Percentiles rank a stretch among this genome's conserved stretches.
Evolutionary conservation across 2,113 vertebrate species (phyloP).

Genomic region (Alethe diademata): DNA sequence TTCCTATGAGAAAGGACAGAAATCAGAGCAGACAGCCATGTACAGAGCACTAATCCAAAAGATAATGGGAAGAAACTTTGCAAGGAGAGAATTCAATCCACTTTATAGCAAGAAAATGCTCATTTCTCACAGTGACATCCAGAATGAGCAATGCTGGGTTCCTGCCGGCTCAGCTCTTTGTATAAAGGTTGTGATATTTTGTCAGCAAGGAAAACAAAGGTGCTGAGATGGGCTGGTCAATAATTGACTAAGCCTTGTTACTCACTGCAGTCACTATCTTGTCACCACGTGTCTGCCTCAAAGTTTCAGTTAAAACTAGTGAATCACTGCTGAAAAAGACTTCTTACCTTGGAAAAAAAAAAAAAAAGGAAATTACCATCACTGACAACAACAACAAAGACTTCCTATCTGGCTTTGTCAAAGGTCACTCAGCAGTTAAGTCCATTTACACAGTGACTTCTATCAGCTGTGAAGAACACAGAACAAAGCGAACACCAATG

Average conservation of each 20-base stretch:
- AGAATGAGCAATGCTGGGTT: not conserved
- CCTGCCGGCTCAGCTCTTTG: not conserved
- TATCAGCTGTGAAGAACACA: not conserved
- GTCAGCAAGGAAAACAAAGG: constrained; percentile 44
- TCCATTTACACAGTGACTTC: constrained; percentile 29
- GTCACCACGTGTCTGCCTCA: constrained; percentile 5
- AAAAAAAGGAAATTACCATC: not conserved
- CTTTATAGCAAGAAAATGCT: not conserved
- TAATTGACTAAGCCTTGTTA: constrained; percentile 48
- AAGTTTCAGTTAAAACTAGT: not conserved
- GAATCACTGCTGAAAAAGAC: not conserved
- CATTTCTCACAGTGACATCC: not conserved
- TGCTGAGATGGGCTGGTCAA: constrained; percentile 11
- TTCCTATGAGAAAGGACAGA: not conserved
- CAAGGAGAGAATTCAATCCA: constrained; percentile 11
- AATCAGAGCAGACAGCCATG: constrained; percentile 8
- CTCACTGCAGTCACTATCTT: constrained; percentile 4
- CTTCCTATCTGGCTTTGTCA: not conserved
- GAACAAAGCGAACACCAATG: not conserved
- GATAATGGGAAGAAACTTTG: constrained; percentile 5
- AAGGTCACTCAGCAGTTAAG: constrained; percentile 35
- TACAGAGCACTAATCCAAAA: not conserved
- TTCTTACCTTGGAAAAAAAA: not conserved
- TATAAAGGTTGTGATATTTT: not conserved
- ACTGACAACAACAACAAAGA: constrained; percentile 13